These are phyloP conservation scores for Oryzias javanicus DNA, from an alignment of 2,113 vertebrate species.

Conservation along the genomic window DNA sequence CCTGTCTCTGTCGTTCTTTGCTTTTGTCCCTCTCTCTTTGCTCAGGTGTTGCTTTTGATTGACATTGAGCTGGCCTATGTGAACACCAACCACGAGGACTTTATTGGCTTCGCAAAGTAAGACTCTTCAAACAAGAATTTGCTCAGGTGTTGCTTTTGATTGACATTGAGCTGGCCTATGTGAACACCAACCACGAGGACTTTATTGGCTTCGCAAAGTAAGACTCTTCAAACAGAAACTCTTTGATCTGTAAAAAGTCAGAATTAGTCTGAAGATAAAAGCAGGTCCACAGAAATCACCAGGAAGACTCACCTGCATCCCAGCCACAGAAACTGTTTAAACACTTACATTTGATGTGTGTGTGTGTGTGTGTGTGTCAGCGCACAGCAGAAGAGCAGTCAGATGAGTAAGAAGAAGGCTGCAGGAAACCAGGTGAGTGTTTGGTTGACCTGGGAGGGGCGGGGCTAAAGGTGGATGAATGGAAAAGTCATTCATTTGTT, in stretches of 20 bases:
- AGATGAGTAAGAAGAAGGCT: slow-evolving; percentile 94
- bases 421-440: slow-evolving; percentile 89
- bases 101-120: slow-evolving; percentile 67
- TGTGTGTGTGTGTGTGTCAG: slow-evolving; percentile 63
- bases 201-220: slow-evolving; percentile 68
- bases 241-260: neutral
- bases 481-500: slow-evolving; percentile 6
- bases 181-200: slow-evolving; percentile 67
- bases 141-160: slow-evolving; percentile 57
- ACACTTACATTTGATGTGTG: no score
- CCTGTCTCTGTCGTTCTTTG: neutral
- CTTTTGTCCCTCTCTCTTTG: neutral
- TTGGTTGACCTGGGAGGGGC: neutral
- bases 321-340: neutral
- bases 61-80: slow-evolving; percentile 63
- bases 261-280: neutral
- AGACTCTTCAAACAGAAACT: slow-evolving; percentile 2
- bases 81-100: slow-evolving; percentile 67
- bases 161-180: slow-evolving; percentile 61
- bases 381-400: slow-evolving; percentile 94
- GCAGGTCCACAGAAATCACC: neutral
- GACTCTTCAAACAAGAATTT: slow-evolving; percentile 6
- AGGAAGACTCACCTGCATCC: neutral
- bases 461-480: neutral
- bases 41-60: slow-evolving; percentile 57